Base-by-base conservation (phyloP, 2,888 invertebrate species). In the Choristoneura rosaceana region DNA sequence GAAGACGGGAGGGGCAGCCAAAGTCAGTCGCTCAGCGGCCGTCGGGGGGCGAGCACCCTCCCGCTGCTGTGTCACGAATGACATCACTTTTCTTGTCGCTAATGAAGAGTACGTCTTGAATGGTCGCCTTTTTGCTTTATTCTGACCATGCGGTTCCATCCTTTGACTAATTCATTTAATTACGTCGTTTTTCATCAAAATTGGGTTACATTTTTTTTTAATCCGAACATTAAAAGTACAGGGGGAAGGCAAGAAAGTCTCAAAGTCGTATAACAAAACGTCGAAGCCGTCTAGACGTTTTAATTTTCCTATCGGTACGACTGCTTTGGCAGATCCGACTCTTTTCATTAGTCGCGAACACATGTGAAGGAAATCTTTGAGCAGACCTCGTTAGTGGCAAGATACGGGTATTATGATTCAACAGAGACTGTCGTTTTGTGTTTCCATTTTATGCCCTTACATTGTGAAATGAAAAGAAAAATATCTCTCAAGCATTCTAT, bases 61-160 rank as follows among this genome's bases (percentile, higher is more conserved):
- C 88, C 78, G 84, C 84, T 88, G 90, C 91, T 88, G 89, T 90
- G 91, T 90, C 90, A 92, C 92, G 88, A 89, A 93, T 92, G 92
- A 93, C 92, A 93, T 92, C 92, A 93, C 92, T 92, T 92, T 92
- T 92, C 93, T 92, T 93, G 92, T 91, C 91, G 90, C 92, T 93
- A 93, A 93, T 93, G 93, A 94, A 94, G 92, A 92, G 90, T 90
- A 88, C 91, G 90, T 91, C 92, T 92, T 84, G 83, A 87, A 86
- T 83, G 82, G 85, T 86, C 85, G 86, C 84, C 85, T 90, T 91
- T 90, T 88, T 82, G 81, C 81, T 85, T 82, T 83, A 80, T 83
- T 82, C 81, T 77, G 76, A 79, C 79, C 84, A 85, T 82, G 81
- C 82, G 81, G 83, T 86, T 79, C 80, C 77, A 84, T 79, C 76